Evolutionary conservation across 2,888 invertebrate species (phyloP).

Genomic region (Tribolium freemani): DNA sequence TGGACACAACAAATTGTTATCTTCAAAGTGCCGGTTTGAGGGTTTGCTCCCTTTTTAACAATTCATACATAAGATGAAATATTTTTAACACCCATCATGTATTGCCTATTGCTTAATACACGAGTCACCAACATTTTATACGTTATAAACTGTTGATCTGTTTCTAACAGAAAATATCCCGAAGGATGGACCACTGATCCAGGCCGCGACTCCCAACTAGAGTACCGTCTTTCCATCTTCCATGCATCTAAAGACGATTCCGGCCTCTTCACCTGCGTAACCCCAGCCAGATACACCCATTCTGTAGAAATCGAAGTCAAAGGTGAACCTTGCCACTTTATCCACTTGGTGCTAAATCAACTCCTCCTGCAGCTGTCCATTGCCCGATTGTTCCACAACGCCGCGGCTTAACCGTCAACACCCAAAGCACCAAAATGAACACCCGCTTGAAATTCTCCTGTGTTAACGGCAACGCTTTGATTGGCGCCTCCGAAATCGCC

Average conservation of each 20-base stretch:
- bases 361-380: conserved; percentile 75
- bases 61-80: too few species aligned
- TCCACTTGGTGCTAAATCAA: too few species aligned
- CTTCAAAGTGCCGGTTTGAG: too few species aligned
- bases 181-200: conserved; percentile 90
- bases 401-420: conserved; percentile 80
- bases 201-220: conserved; percentile 82
- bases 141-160: too few species aligned
- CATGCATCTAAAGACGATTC: conserved; percentile 88
- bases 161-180: conserved; percentile 73
- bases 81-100: too few species aligned
- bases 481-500: conserved; percentile 80
- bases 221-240: conserved; percentile 85
- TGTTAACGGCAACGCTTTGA: conserved; percentile 84
- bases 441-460: conserved; percentile 82
- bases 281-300: conserved; percentile 86
- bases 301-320: conserved; percentile 85
- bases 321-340: conserved; percentile 67
- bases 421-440: conserved; percentile 81
- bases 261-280: conserved; percentile 86
- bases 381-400: conserved; percentile 82
- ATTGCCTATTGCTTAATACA: too few species aligned
- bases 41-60: too few species aligned
- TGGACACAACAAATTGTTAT: too few species aligned
- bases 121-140: too few species aligned